Conservation (phyloP, 2,797 vertebrate species). For the Hephaestus fuliginosus region DNA sequence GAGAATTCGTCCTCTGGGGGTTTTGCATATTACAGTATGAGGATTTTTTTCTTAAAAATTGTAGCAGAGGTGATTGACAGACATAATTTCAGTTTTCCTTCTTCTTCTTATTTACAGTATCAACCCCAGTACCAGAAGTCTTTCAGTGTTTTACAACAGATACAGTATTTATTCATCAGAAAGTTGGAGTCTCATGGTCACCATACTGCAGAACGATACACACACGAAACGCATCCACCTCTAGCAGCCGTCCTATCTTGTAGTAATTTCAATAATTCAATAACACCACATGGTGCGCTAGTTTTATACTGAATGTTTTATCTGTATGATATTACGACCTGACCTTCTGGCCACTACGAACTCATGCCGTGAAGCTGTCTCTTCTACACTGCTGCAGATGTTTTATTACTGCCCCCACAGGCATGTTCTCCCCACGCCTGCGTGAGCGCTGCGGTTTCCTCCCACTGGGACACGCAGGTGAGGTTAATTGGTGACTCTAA, state of each 20-base stretch:
- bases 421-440: too few species aligned
- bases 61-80: background rate
- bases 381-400: too few species aligned
- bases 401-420: too few species aligned
- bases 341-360: too few species aligned
- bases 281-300: background rate
- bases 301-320: background rate
- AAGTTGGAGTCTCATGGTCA: background rate
- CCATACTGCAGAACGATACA: background rate
- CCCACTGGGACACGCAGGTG: background rate
- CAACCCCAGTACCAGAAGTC: background rate
- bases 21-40: background rate
- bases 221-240: background rate
- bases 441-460: background rate
- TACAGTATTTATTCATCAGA: too few species aligned
- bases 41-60: background rate
- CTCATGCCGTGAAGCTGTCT: too few species aligned
- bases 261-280: conserved; percentile 5
- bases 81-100: background rate
- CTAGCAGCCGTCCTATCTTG: background rate
- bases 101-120: background rate
- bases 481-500: conserved; percentile 1
- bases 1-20: background rate
- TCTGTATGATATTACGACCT: too few species aligned
- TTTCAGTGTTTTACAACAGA: too few species aligned